Percentiles rank a stretch among this genome's conserved stretches.
phyloP scores from a whole-genome alignment of 2,113 vertebrate species.

The Gavialis gangeticus region DNA sequence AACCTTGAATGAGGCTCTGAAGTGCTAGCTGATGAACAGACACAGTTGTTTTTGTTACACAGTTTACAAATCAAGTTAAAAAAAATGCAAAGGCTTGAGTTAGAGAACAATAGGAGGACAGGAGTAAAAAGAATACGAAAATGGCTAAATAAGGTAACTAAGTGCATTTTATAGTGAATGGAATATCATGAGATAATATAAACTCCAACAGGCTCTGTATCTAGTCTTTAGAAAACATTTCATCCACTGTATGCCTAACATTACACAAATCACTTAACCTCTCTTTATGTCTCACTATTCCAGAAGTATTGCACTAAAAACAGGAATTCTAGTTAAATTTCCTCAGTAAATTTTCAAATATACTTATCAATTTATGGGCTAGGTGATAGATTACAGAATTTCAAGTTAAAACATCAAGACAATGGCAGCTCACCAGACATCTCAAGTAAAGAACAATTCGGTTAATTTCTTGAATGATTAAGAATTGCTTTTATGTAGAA shows the following conservation, averaged over 20 bases:
- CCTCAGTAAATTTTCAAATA: neutral
- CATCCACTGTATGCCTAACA: neutral
- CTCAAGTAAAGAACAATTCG: neutral
- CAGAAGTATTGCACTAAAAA: neutral
- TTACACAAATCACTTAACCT: fast-evolving
- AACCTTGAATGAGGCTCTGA: too few relatives aligned
- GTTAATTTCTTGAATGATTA: neutral
- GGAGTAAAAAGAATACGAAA: neutral
- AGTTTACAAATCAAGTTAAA: neutral
- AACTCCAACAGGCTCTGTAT: neutral
- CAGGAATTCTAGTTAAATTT: neutral
- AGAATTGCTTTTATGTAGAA: neutral
- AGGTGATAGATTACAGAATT: neutral
- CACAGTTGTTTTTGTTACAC: too few relatives aligned
- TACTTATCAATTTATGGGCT: neutral
- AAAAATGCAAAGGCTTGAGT: neutral
- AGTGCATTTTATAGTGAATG: neutral
- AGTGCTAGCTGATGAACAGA: neutral
- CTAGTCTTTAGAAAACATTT: neutral
- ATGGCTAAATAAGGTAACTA: neutral
- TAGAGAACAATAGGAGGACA: neutral
- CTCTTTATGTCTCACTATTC: neutral
- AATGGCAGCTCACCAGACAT: neutral
- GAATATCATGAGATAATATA: too few relatives aligned
- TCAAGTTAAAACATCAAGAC: neutral